A percentile compares a stretch with the other conserved stretches of the same genome.
phyloP scores from a whole-genome alignment of 2,888 invertebrate species.

The Calameuta filiformis region DNA sequence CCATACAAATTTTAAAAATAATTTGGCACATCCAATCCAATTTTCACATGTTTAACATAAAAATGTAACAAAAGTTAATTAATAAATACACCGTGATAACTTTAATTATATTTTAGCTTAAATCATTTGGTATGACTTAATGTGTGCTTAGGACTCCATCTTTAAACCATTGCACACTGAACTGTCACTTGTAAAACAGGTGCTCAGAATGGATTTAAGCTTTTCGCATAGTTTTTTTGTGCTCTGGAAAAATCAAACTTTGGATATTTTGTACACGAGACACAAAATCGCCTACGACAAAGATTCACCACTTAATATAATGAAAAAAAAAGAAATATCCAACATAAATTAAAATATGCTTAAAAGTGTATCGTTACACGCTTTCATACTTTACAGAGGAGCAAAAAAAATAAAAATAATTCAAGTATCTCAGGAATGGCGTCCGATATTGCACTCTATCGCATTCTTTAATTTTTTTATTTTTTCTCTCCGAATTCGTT shows the following conservation, averaged over 20 bases:
- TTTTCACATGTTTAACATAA: slow-evolving; percentile 22
- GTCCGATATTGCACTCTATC: not conserved
- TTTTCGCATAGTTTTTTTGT: too few relatives aligned
- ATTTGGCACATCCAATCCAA: slow-evolving; percentile 22
- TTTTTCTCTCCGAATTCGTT: too few relatives aligned
- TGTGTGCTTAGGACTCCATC: not conserved
- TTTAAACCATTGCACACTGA: not conserved
- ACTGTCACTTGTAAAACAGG: not conserved
- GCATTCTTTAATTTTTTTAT: too few relatives aligned
- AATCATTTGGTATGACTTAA: slow-evolving; percentile 8
- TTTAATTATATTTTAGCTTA: slow-evolving; percentile 1
- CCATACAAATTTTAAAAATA: slow-evolving; percentile 3
- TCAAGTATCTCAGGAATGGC: not conserved
- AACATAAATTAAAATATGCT: slow-evolving; percentile 1
- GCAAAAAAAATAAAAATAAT: not conserved
- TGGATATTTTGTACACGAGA: too few relatives aligned
- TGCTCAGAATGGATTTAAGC: too few relatives aligned
- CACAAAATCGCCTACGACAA: not conserved
- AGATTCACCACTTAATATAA: not conserved
- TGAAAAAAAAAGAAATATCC: not conserved
- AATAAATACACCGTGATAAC: slow-evolving; percentile 19
- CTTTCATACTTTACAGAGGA: not conserved
- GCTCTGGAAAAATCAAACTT: too few relatives aligned
- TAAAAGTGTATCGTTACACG: not conserved
- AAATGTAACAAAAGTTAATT: slow-evolving; percentile 31